These are phyloP conservation scores for Sebastes taczanowskii DNA, from an alignment of 2,797 vertebrate species.

Conservation along the genomic window DNA sequence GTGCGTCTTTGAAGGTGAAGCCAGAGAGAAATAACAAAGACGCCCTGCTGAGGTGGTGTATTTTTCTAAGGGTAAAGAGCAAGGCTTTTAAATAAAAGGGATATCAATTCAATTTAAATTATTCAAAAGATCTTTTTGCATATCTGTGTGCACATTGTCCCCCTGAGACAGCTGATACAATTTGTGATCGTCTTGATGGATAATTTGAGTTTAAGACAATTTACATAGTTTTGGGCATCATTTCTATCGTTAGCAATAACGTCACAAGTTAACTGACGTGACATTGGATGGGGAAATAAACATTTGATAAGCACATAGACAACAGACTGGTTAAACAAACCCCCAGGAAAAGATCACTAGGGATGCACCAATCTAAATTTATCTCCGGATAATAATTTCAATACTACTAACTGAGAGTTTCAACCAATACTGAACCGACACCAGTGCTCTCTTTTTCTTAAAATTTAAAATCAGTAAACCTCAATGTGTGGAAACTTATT, in stretches of 20 bases:
- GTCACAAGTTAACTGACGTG: neutral
- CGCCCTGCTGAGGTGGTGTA: conserved; percentile 42
- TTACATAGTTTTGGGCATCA: neutral
- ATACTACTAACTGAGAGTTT: neutral
- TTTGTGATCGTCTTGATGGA: conserved; percentile 24
- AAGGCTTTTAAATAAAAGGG: conserved; percentile 46
- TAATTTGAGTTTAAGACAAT: conserved; percentile 10
- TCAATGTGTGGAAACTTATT: neutral
- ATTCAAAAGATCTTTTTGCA: neutral
- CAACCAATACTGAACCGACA: neutral
- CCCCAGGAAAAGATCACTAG: neutral
- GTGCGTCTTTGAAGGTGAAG: conserved; percentile 54
- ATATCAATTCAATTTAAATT: conserved; percentile 39
- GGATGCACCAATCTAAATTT: neutral
- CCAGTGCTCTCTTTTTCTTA: neutral
- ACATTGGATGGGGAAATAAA: neutral
- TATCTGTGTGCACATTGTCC: neutral
- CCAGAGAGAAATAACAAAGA: conserved; percentile 48
- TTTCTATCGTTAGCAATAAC: conserved; percentile 8
- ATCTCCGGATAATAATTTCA: neutral
- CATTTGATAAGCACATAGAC: neutral
- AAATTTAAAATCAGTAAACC: neutral
- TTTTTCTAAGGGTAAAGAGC: conserved; percentile 48
- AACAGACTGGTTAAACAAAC: neutral
- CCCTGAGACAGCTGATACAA: conserved; percentile 18